Evolutionary conservation across 2,113 vertebrate species (phyloP).

Genomic region (Chinchilla lanigera): DNA sequence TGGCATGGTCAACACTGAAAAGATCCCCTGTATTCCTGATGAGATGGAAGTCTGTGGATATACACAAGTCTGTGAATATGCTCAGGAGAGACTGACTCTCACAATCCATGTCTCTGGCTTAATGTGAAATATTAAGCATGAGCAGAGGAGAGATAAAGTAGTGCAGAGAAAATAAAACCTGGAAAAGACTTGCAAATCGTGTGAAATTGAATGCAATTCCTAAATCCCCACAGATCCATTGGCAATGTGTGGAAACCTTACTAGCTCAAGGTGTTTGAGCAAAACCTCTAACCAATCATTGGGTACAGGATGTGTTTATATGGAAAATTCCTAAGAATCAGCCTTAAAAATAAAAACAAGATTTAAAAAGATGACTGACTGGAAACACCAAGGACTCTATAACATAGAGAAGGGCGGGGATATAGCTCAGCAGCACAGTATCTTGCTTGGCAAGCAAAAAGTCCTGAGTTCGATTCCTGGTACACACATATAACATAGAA

Average conservation of each 20-base stretch:
- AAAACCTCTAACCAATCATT: neutral
- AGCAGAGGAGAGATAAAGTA: neutral
- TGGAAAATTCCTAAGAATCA: neutral
- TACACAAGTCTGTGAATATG: neutral
- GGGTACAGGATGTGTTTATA: neutral
- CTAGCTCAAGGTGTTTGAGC: neutral
- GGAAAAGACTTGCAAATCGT: neutral
- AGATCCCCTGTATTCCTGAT: neutral
- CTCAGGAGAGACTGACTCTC: neutral
- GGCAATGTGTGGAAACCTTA: neutral
- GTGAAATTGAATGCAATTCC: neutral
- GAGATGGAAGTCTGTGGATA: neutral
- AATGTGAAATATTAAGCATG: neutral
- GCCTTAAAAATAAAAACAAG: neutral
- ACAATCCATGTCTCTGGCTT: neutral
- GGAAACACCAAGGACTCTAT: neutral
- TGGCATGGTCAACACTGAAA: too few species aligned
- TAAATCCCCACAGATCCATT: neutral
- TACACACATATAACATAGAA: too few species aligned
- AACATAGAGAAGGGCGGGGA: neutral
- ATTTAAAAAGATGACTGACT: neutral
- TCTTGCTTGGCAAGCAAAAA: too few species aligned
- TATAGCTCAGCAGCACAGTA: too few species aligned
- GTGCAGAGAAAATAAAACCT: neutral
- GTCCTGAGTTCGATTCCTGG: too few species aligned